These are phyloP conservation scores for Steinernema scapterisci DNA, from an alignment of 2,888 invertebrate species.

Conservation along the genomic window DNA sequence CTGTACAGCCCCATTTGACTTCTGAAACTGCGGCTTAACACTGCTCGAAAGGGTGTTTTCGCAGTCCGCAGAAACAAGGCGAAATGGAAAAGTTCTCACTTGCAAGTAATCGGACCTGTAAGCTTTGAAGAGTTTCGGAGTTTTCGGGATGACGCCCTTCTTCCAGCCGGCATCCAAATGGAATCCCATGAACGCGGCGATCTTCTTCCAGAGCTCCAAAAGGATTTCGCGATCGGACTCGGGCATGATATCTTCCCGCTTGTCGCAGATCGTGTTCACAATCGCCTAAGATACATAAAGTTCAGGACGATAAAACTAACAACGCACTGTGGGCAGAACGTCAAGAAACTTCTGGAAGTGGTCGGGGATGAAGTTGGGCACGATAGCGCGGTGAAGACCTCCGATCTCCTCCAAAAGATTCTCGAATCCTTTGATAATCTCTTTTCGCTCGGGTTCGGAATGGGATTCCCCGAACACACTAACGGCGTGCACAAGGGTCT, in stretches of 20 bases:
- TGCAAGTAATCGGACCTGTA: constrained; percentile 25
- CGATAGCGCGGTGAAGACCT: constrained; percentile 24
- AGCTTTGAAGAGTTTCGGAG: constrained; percentile 29
- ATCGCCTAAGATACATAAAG: neutral
- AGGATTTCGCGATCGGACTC: constrained; percentile 21
- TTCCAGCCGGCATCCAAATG: constrained; percentile 18
- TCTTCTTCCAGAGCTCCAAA: constrained; percentile 21
- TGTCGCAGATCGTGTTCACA: constrained; percentile 10
- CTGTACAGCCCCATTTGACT: neutral
- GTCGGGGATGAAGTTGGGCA: constrained; percentile 17
- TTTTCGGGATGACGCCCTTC: constrained; percentile 24
- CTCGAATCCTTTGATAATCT: constrained; percentile 4
- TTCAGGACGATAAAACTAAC: neutral
- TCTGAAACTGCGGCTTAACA: neutral
- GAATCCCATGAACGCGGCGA: constrained; percentile 17
- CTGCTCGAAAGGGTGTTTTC: neutral
- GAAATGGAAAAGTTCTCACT: constrained; percentile 3
- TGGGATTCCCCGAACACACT: constrained; percentile 13
- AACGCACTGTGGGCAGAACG: constrained; percentile 2
- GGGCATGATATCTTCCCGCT: constrained; percentile 19
- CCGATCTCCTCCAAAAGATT: constrained; percentile 27
- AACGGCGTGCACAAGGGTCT: constrained; percentile 26
- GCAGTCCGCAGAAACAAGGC: neutral
- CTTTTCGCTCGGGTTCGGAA: neutral
- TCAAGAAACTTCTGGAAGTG: constrained; percentile 27